Evolutionary conservation across 2,888 invertebrate species (phyloP), one percentile per base, ranked within the genome.

Genomic region (Archips xylosteana): DNA sequence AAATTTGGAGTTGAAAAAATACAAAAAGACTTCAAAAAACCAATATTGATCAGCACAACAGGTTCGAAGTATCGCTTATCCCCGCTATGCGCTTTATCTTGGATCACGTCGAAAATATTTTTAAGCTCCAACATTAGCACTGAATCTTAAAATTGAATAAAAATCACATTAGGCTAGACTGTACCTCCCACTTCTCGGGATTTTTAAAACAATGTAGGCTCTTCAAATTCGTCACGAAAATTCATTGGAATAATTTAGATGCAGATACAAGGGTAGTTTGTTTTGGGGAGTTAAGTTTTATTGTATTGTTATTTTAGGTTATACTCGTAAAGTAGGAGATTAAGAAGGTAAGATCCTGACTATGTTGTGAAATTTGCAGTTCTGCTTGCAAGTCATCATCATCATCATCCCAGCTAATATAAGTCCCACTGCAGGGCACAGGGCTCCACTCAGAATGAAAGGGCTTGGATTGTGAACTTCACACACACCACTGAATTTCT

Each of bases 91-190:
- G 57, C 71, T 59, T 15, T 6, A 59, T 32, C 23, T 64, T 42
- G 32, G 36, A n/a, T 68, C 75, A 76, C 75, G 9, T 12, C 23
- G 54, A 34, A 67, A 79, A 78, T 79, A 76, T 77, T 75, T 76
- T 80, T 82, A 83, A 82, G 82, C 79, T 78, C 76, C 77, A 80
- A 81, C 87, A 88, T 87, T 87, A 86, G 81, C 82, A 80, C 78
- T 85, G 84, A 84, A 85, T 81, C 82, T 87, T 83, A 80, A 83
- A 86, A 84, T 87, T 84, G 87, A 89, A 91, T 89, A 90, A 89
- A 90, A 89, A 87, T 85, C 83, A 81, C 87, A 87, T 90, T 86
- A 83, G 79, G 75, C 83, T 80, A 75, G 73, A 62, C 63, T 51
- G 51, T 32, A 45, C 47, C 60, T 71, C 49, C 47, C 68, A 67